phyloP scores from a whole-genome alignment of 2,797 vertebrate genomes.

The Pantherophis alleghaniensis region DNA sequence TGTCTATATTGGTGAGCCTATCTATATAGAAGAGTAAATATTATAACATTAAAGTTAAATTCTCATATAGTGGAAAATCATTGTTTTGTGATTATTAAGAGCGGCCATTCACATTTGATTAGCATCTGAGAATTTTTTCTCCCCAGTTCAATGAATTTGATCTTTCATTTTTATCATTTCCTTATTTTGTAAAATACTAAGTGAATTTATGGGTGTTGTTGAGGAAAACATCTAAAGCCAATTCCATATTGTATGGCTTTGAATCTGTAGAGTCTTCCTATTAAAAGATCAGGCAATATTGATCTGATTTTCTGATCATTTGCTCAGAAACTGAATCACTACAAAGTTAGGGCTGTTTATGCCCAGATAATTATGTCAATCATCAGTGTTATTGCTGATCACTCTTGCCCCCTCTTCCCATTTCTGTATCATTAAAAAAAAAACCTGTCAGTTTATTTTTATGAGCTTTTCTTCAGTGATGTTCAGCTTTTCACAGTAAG shows the following conservation, averaged over 20 bases:
- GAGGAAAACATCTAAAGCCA: not conserved
- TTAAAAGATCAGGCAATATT: not conserved
- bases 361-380: not conserved
- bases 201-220: not conserved
- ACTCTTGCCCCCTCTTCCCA: not conserved
- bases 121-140: conserved; percentile 8
- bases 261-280: not conserved
- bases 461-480: not conserved
- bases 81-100: not conserved
- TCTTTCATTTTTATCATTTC: not conserved
- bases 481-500: not conserved
- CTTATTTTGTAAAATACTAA: not conserved
- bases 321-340: not conserved
- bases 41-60: conserved; percentile 19
- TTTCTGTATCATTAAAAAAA: not conserved
- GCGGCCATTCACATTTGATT: not conserved
- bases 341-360: not conserved
- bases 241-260: not conserved
- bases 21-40: not conserved
- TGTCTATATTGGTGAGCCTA: conserved; percentile 23
- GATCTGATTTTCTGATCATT: not conserved
- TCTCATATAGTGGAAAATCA: not conserved
- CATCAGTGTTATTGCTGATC: not conserved
- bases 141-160: not conserved
- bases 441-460: not conserved